phyloP scores from a whole-genome alignment of 2,797 vertebrate genomes.

The Setipinna tenuifilis region DNA sequence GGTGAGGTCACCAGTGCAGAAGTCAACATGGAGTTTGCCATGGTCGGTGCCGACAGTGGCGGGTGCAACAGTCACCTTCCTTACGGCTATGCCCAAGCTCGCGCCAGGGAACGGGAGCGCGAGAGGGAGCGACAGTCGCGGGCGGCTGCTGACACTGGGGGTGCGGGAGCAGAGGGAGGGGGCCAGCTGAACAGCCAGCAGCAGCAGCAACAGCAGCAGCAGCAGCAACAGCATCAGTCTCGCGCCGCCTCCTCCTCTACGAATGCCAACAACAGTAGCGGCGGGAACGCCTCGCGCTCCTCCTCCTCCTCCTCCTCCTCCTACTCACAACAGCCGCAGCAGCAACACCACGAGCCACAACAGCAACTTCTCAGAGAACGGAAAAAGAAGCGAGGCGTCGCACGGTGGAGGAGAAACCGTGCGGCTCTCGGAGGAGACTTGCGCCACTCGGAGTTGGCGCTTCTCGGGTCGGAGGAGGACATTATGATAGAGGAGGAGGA shows the following conservation, averaged over 20 bases:
- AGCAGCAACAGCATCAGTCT: slow-evolving; percentile 79
- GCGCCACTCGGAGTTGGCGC: slow-evolving; percentile 92
- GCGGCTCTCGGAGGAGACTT: slow-evolving; percentile 84
- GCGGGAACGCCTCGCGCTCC: slow-evolving; percentile 77
- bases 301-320: slow-evolving; percentile 65
- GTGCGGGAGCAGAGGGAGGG: slow-evolving; percentile 75
- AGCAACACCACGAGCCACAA: slow-evolving; percentile 72
- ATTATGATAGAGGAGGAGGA: slow-evolving; percentile 92
- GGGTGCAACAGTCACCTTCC: slow-evolving; percentile 96
- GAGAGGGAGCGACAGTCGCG: slow-evolving; percentile 85
- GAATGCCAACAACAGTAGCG: slow-evolving; percentile 73
- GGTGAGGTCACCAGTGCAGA: neutral
- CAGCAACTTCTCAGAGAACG: slow-evolving; percentile 73
- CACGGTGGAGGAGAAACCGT: slow-evolving; percentile 83
- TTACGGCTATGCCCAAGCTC: slow-evolving; percentile 88
- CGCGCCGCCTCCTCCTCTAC: slow-evolving; percentile 80
- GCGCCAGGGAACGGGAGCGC: slow-evolving; percentile 87
- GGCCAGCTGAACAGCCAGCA: slow-evolving; percentile 50
- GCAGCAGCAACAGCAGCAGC: slow-evolving; percentile 53
- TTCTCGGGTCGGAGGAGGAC: slow-evolving; percentile 91
- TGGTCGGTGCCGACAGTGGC: slow-evolving; percentile 95
- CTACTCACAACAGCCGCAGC: slow-evolving; percentile 61
- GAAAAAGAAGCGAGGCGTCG: slow-evolving; percentile 77
- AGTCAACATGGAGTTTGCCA: slow-evolving; percentile 94
- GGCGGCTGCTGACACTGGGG: slow-evolving; percentile 79